A percentile compares a stretch with the other conserved stretches of the same genome.
These are phyloP conservation scores for Aphodius granarius DNA, from an alignment of 2,888 invertebrate genomes.

Conservation along the genomic window DNA sequence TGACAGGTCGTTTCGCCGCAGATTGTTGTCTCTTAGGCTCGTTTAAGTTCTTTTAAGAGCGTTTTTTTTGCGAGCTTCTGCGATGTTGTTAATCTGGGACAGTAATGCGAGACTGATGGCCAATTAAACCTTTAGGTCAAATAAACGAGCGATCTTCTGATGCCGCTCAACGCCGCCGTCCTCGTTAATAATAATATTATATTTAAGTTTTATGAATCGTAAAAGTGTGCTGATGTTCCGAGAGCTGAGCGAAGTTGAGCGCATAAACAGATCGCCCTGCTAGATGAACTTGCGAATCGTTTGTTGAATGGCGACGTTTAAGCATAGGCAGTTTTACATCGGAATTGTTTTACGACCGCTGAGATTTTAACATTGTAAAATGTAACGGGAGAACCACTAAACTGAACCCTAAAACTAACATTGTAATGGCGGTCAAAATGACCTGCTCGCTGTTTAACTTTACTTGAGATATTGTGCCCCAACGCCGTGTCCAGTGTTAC, in stretches of 20 bases:
- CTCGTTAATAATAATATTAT: constrained; percentile 22
- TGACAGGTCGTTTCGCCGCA: too few species aligned
- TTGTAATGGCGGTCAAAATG: not conserved
- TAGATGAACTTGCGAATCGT: not conserved
- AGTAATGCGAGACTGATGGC: not conserved
- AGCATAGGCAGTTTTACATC: not conserved
- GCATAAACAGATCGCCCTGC: not conserved
- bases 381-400: not conserved
- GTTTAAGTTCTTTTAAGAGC: not conserved
- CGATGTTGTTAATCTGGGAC: not conserved
- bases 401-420: not conserved
- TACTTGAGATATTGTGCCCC: too few species aligned
- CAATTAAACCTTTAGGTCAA: not conserved
- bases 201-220: constrained; percentile 29
- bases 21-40: not conserved
- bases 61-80: not conserved
- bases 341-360: not conserved
- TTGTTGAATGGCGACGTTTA: not conserved
- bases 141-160: not conserved
- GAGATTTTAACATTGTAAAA: not conserved
- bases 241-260: not conserved
- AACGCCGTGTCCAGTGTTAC: too few species aligned
- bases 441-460: not conserved
- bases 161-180: not conserved
- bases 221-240: constrained; percentile 15